Percentiles rank a stretch among this genome's conserved stretches.
Conservation (phyloP, 2,888 invertebrate genomes). For the Pollenia labialis region DNA sequence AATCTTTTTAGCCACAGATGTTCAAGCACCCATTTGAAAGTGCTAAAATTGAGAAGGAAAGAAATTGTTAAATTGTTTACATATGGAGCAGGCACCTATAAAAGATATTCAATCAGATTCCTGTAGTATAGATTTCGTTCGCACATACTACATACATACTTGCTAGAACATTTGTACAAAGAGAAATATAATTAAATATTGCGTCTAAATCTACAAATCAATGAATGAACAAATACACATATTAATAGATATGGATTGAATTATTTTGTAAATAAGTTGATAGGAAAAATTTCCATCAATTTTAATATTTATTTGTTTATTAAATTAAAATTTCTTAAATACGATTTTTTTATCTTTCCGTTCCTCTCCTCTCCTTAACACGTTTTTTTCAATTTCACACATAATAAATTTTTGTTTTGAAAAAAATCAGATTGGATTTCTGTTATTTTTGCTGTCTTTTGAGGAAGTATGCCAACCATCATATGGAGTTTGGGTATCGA, state of each 20-base stretch:
- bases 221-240: background rate
- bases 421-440: background rate
- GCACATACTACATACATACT: too few relatives aligned
- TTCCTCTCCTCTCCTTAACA: background rate
- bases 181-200: too few relatives aligned
- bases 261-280: background rate
- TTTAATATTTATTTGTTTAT: conserved; percentile 36
- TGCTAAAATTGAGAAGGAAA: too few relatives aligned
- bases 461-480: conserved; percentile 24
- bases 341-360: background rate
- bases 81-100: background rate
- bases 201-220: background rate
- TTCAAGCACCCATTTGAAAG: background rate
- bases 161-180: too few relatives aligned
- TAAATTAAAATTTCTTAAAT: conserved; percentile 1
- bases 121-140: too few relatives aligned
- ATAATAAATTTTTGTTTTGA: conserved; percentile 17
- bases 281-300: conserved; percentile 41
- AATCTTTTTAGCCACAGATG: background rate
- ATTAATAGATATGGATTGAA: background rate
- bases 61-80: conserved; percentile 14
- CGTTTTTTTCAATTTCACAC: conserved; percentile 1
- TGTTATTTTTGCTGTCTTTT: background rate
- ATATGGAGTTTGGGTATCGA: conserved; percentile 21
- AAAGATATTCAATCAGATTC: too few relatives aligned